Conservation (phyloP, 2,888 invertebrate species). For the Schizotus pectinicornis region DNA sequence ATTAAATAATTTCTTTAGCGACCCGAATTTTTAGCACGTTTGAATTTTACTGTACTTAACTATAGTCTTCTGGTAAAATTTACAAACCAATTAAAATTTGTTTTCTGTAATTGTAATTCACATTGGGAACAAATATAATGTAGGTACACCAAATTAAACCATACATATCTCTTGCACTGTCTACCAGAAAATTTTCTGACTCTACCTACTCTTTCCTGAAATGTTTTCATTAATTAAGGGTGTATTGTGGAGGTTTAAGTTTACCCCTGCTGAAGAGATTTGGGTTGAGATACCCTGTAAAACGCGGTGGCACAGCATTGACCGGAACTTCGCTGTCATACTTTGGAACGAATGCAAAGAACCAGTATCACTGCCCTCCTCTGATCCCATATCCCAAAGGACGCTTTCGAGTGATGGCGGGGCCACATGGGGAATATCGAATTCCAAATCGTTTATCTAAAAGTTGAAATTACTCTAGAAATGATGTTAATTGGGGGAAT, state of each 20-base stretch:
- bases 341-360: constrained; percentile 63
- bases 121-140: no score
- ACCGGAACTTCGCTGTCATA: constrained; percentile 61
- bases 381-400: constrained; percentile 75
- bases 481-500: background rate
- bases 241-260: constrained; percentile 33
- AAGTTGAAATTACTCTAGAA: constrained; percentile 42
- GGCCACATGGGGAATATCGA: constrained; percentile 76
- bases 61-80: no score
- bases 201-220: constrained; percentile 84
- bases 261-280: constrained; percentile 82
- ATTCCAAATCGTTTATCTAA: constrained; percentile 82
- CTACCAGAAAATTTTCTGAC: no score
- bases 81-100: no score
- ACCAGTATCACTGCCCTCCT: constrained; percentile 65
- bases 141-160: no score
- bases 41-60: no score
- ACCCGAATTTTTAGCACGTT: no score
- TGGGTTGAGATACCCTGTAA: constrained; percentile 91
- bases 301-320: constrained; percentile 78
- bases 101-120: no score
- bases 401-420: constrained; percentile 83
- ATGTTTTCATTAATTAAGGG: constrained; percentile 29
- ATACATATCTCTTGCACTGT: no score
- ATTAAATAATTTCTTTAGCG: no score